These are phyloP conservation scores for Epirrita christyi DNA, from an alignment of 2,888 invertebrate genomes.

Conservation along the genomic window DNA sequence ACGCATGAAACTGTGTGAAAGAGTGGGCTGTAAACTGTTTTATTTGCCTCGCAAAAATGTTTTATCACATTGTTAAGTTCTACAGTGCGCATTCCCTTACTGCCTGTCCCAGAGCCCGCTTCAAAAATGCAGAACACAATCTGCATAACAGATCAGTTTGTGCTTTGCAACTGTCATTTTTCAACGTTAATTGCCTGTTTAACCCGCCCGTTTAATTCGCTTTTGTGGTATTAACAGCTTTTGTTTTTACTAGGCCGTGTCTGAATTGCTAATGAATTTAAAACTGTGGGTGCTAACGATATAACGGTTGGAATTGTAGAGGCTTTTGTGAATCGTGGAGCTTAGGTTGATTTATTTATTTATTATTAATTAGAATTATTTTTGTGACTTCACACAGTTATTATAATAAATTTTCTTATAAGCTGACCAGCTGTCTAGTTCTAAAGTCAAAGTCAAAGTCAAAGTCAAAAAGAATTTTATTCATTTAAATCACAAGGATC, in stretches of 20 bases:
- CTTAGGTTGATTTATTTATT: conserved; percentile 13
- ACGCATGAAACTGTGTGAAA: no score
- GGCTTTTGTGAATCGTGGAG: conserved; percentile 19
- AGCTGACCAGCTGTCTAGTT: no score
- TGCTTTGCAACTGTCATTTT: conserved; percentile 50
- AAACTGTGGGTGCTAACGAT: conserved; percentile 22
- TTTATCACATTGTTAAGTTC: conserved; percentile 7
- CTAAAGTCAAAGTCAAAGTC: no score
- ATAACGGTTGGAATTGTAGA: conserved; percentile 11
- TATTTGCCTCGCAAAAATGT: conserved; percentile 1
- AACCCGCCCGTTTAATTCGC: conserved; percentile 33
- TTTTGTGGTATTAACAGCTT: conserved; percentile 30
- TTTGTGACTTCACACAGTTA: no score
- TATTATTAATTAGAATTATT: background rate
- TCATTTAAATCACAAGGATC: no score
- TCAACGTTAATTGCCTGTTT: conserved; percentile 48
- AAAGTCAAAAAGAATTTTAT: no score
- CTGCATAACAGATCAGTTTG: conserved; percentile 55
- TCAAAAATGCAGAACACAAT: conserved; percentile 58
- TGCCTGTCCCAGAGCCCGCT: conserved; percentile 32
- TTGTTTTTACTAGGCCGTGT: conserved; percentile 25
- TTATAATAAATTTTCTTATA: no score
- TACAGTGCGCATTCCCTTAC: conserved; percentile 11
- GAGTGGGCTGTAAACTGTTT: background rate
- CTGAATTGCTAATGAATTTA: conserved; percentile 27